These are phyloP conservation scores for Eriosoma lanigerum DNA, from an alignment of 1,140 invertebrate species.

Conservation along the genomic window DNA sequence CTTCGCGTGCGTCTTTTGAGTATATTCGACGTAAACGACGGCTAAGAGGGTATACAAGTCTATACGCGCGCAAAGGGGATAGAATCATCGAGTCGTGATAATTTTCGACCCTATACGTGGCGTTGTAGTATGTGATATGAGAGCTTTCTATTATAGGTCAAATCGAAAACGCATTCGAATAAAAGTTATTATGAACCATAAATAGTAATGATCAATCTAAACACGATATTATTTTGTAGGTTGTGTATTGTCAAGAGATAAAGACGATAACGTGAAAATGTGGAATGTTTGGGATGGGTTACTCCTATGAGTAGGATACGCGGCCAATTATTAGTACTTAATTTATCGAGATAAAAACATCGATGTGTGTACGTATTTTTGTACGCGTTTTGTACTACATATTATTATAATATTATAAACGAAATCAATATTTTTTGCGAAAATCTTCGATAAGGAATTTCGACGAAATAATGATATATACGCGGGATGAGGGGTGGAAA, in stretches of 20 bases:
- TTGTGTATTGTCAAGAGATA: neutral
- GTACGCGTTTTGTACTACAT: neutral
- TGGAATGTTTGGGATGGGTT: neutral
- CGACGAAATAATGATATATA: neutral
- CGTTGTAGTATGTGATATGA: neutral
- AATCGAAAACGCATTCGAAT: conserved; percentile 9
- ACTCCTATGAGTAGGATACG: neutral
- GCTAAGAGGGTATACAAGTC: neutral
- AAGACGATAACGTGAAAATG: neutral
- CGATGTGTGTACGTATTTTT: neutral
- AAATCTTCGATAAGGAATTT: conserved; percentile 19
- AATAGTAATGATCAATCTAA: neutral
- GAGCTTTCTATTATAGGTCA: conserved; percentile 15
- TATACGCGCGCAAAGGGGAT: neutral
- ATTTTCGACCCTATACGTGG: conserved; percentile 21
- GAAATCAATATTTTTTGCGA: neutral
- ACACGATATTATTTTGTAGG: too few relatives aligned
- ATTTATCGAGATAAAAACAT: too few relatives aligned
- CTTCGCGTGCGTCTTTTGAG: conserved; percentile 13
- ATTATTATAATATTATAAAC: neutral
- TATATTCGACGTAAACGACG: neutral
- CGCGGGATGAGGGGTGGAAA: neutral
- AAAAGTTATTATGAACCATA: neutral
- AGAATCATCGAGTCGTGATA: conserved; percentile 16
- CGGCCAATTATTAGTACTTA: too few relatives aligned